Conservation (phyloP, 2,888 invertebrate genomes). For the Abscondita cerata region DNA sequence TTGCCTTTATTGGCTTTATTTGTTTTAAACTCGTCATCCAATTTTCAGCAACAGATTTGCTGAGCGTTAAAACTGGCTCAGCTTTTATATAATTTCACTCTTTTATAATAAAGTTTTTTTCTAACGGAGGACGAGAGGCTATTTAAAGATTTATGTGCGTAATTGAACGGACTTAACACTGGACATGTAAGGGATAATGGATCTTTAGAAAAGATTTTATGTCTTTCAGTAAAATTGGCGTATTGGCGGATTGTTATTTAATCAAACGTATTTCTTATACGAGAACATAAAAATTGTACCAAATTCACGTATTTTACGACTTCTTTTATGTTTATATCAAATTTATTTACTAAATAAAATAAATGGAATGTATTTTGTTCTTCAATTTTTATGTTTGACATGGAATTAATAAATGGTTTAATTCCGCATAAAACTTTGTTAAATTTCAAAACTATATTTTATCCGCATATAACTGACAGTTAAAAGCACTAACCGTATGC, state of each 20-base stretch:
- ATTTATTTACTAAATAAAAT: conserved; percentile 18
- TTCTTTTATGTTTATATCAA: conserved; percentile 19
- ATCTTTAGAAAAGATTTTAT: conserved; percentile 17
- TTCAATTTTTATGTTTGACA: conserved; percentile 1
- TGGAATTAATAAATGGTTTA: conserved; percentile 6
- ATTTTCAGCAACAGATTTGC: conserved; percentile 14
- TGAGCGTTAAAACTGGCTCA: neutral
- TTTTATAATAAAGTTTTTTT: neutral
- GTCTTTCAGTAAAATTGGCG: conserved; percentile 17
- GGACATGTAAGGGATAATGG: conserved; percentile 29
- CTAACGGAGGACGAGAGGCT: neutral
- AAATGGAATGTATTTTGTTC: conserved; percentile 9
- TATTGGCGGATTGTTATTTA: conserved; percentile 21
- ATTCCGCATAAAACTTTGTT: neutral
- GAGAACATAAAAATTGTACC: conserved; percentile 18
- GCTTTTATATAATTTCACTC: conserved; percentile 7
- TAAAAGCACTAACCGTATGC: too few species aligned
- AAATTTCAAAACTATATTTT: too few species aligned
- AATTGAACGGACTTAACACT: conserved; percentile 25
- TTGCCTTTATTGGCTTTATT: conserved; percentile 31
- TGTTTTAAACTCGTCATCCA: conserved; percentile 14
- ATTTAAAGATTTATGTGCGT: conserved; percentile 27
- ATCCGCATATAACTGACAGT: too few species aligned
- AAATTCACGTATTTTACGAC: conserved; percentile 11
- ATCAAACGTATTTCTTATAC: conserved; percentile 21